Conservation (phyloP, 2,113 vertebrate species). For the Oncorhynchus keta region DNA sequence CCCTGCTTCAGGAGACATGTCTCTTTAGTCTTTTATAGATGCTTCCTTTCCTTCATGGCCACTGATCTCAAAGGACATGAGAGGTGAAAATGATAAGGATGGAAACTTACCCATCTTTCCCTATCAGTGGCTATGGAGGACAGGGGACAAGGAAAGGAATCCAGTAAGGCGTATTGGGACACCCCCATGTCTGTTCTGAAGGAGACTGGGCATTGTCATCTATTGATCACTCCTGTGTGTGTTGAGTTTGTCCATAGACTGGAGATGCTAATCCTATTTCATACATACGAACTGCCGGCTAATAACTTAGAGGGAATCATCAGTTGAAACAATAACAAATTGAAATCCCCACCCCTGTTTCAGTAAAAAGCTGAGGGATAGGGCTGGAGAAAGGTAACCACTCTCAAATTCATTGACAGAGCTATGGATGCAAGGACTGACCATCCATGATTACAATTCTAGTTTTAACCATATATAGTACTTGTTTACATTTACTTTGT, state of each 20-base stretch:
- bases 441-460: too few species aligned
- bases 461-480: too few species aligned
- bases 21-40: not conserved
- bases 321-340: too few species aligned
- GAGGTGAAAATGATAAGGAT: not conserved
- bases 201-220: not conserved
- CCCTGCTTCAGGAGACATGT: not conserved
- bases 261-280: not conserved
- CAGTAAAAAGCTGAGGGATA: too few species aligned
- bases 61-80: not conserved
- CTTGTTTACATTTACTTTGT: too few species aligned
- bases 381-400: too few species aligned
- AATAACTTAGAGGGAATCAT: not conserved
- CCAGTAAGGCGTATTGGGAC: not conserved
- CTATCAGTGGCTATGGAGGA: not conserved
- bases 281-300: not conserved
- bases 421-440: too few species aligned
- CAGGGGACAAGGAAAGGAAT: constrained; percentile 1
- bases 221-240: constrained; percentile 6
- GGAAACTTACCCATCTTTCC: not conserved
- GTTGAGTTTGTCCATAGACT: not conserved
- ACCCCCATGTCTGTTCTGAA: not conserved
- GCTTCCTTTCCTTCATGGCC: not conserved
- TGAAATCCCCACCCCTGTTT: too few species aligned
- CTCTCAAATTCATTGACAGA: too few species aligned